Evolutionary conservation across 2,888 invertebrate species (phyloP).

Genomic region (Spodoptera picta): DNA sequence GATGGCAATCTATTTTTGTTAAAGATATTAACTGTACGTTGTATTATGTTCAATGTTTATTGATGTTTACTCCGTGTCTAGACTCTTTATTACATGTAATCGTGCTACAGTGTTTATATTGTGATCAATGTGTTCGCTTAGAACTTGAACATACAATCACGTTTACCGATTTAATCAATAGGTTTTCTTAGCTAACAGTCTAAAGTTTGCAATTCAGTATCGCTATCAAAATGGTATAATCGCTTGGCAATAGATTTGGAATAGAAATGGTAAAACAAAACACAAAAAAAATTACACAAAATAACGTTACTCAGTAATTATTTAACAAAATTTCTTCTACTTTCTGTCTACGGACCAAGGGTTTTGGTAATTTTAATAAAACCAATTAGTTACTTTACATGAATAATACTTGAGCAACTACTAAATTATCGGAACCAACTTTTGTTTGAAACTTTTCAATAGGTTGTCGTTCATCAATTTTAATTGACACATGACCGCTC

Average conservation of each 20-base stretch:
- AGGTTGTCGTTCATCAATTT: slow-evolving; percentile 26
- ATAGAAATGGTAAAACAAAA: not conserved
- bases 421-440: slow-evolving; percentile 10
- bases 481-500: slow-evolving; percentile 38
- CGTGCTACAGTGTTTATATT: slow-evolving; percentile 8
- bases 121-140: not conserved
- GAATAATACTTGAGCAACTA: not conserved
- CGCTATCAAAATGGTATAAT: slow-evolving; percentile 22
- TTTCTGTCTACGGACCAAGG: not conserved
- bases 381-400: too few relatives aligned
- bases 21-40: slow-evolving; percentile 16
- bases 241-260: slow-evolving; percentile 5
- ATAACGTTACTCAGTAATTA: not conserved
- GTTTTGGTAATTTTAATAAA: slow-evolving; percentile 1
- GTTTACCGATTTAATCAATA: slow-evolving; percentile 22
- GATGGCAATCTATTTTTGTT: slow-evolving; percentile 32
- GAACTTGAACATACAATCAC: slow-evolving; percentile 5
- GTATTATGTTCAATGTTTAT: slow-evolving; percentile 6
- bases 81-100: slow-evolving; percentile 28
- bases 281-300: not conserved
- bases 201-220: slow-evolving; percentile 20
- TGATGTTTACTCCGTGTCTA: slow-evolving; percentile 35
- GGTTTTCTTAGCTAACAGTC: slow-evolving; percentile 25
- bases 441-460: slow-evolving; percentile 18
- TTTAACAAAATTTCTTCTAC: not conserved